Conservation (phyloP, 2,797 vertebrate genomes). For the Meriones psammophilus region DNA sequence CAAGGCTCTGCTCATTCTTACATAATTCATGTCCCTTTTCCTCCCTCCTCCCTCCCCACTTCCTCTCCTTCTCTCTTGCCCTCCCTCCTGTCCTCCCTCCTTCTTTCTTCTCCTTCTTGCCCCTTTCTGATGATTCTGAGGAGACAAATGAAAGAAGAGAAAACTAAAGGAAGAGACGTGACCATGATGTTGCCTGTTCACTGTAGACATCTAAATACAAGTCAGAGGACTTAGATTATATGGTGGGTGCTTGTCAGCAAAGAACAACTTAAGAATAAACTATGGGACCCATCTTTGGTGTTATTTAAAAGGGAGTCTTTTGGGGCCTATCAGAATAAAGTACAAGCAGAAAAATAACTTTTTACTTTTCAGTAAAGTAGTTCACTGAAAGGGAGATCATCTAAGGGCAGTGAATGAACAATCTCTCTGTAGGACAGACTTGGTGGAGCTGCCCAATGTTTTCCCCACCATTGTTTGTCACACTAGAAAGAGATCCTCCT, state of each 20-base stretch:
- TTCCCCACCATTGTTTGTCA: not conserved
- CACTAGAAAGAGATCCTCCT: constrained; percentile 17
- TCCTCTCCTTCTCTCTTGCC: not conserved
- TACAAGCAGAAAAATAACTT: not conserved
- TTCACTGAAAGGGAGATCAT: not conserved
- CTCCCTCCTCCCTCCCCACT: not conserved
- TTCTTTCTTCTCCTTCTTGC: not conserved
- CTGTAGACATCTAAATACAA: not conserved
- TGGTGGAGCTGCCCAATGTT: not conserved
- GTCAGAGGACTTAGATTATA: not conserved
- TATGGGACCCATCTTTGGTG: not conserved
- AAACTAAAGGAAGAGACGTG: not conserved
- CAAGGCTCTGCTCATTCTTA: not conserved
- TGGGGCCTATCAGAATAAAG: not conserved
- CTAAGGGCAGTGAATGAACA: not conserved
- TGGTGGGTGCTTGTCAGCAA: not conserved
- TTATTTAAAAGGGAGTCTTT: not conserved
- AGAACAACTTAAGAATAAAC: not conserved
- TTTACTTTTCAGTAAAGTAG: not conserved
- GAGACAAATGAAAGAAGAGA: not conserved
- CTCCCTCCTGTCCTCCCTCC: not conserved
- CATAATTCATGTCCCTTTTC: not conserved
- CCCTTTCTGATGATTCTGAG: not conserved
- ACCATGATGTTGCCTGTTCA: not conserved
- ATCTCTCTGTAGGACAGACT: not conserved